phyloP scores from a whole-genome alignment of 2,888 invertebrate genomes.

The Lasioglossum vierecki region DNA sequence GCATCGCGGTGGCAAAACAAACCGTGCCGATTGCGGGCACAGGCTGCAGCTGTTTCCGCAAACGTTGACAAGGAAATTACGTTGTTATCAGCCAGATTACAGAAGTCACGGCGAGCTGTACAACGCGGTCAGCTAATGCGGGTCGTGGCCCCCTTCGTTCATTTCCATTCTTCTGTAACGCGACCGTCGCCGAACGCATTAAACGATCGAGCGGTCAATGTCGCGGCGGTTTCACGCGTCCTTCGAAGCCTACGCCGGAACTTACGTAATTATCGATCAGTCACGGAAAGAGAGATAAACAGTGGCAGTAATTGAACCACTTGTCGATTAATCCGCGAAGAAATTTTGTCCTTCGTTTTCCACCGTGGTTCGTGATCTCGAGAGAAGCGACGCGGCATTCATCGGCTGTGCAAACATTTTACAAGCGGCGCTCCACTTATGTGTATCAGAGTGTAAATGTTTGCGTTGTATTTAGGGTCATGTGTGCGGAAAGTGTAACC shows the following conservation, averaged over 20 bases:
- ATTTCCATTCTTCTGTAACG: constrained; percentile 53
- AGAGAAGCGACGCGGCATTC: constrained; percentile 25
- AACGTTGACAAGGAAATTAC: not conserved
- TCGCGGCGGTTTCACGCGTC: constrained; percentile 51
- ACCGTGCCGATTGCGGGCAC: not conserved
- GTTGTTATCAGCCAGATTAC: not conserved
- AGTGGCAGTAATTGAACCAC: constrained; percentile 40
- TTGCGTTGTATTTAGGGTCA: constrained; percentile 46
- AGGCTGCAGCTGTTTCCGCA: not conserved
- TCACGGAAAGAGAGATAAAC: not conserved
- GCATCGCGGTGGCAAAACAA: not conserved
- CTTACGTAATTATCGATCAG: constrained; percentile 65
- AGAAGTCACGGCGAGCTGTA: not conserved
- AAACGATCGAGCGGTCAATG: constrained; percentile 67
- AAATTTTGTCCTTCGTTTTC: not conserved
- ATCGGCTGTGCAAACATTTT: constrained; percentile 52
- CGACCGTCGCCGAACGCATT: constrained; percentile 48
- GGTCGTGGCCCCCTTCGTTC: constrained; percentile 56
- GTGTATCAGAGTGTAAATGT: constrained; percentile 52
- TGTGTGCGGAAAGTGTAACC: constrained; percentile 29
- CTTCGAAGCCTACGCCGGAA: constrained; percentile 53
- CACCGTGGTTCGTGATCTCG: not conserved
- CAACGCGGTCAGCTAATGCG: constrained; percentile 11
- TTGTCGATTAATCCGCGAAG: constrained; percentile 33
- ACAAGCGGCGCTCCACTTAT: constrained; percentile 37